These are phyloP conservation scores for Escarpia spicata DNA, from an alignment of 2,888 invertebrate genomes.

Conservation along the genomic window DNA sequence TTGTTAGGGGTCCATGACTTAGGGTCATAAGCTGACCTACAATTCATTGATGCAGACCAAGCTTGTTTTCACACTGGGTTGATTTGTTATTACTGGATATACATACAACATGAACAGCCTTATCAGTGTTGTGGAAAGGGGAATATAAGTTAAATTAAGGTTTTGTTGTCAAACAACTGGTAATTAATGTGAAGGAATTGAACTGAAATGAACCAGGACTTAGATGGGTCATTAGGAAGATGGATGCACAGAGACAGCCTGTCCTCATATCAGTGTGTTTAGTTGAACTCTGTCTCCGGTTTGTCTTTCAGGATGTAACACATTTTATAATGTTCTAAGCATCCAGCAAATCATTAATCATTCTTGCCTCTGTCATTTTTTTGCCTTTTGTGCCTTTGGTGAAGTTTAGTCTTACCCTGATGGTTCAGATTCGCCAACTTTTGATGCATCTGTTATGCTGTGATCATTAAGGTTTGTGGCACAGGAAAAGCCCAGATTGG, in stretches of 20 bases:
- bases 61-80: background rate
- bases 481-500: background rate
- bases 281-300: background rate
- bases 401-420: background rate
- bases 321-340: background rate
- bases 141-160: background rate
- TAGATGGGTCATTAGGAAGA: background rate
- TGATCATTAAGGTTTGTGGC: background rate
- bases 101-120: background rate
- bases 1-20: background rate
- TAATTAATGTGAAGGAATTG: background rate
- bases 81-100: background rate
- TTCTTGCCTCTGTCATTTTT: background rate
- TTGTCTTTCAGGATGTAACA: background rate
- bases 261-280: background rate
- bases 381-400: background rate
- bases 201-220: background rate
- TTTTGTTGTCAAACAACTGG: background rate
- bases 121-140: background rate
- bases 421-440: background rate
- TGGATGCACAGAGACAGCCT: background rate
- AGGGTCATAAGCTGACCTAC: background rate
- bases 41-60: background rate
- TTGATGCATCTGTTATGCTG: background rate
- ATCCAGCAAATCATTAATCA: constrained; percentile 9